These are phyloP conservation scores for Phymastichus coffea DNA, from an alignment of 1,140 invertebrate species.

Conservation along the genomic window DNA sequence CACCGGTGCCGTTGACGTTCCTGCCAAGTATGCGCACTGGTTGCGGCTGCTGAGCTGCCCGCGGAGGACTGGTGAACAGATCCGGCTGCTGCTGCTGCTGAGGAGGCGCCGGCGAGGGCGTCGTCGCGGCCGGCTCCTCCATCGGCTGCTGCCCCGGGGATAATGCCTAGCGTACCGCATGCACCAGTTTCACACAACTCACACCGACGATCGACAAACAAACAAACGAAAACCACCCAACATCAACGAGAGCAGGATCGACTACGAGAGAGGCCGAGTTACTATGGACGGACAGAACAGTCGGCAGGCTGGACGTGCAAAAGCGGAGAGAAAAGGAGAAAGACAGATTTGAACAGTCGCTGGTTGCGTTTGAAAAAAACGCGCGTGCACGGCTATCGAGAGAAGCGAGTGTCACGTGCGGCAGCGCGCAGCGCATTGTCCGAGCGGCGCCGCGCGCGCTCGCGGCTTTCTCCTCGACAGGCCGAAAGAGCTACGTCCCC, in stretches of 20 bases:
- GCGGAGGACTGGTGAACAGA: neutral
- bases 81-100: too few species aligned
- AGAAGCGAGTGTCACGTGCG: slow-evolving; percentile 40
- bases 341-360: too few species aligned
- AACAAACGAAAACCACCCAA: too few species aligned
- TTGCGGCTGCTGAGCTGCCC: slow-evolving; percentile 4
- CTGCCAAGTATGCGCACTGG: slow-evolving; percentile 49
- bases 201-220: too few species aligned
- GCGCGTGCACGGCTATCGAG: slow-evolving; percentile 6
- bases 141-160: slow-evolving; percentile 2
- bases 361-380: neutral
- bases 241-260: neutral
- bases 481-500: neutral
- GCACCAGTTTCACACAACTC: too few species aligned
- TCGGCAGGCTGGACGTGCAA: too few species aligned
- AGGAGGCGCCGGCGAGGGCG: slow-evolving; percentile 43
- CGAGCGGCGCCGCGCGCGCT: slow-evolving; percentile 1
- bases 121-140: slow-evolving; percentile 30
- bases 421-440: slow-evolving; percentile 46
- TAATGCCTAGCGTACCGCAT: too few species aligned
- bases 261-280: neutral
- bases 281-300: too few species aligned
- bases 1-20: slow-evolving; percentile 56
- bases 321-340: too few species aligned
- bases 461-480: neutral